Conservation (phyloP, 2,797 vertebrate species). For the Peromyscus melanophrys region DNA sequence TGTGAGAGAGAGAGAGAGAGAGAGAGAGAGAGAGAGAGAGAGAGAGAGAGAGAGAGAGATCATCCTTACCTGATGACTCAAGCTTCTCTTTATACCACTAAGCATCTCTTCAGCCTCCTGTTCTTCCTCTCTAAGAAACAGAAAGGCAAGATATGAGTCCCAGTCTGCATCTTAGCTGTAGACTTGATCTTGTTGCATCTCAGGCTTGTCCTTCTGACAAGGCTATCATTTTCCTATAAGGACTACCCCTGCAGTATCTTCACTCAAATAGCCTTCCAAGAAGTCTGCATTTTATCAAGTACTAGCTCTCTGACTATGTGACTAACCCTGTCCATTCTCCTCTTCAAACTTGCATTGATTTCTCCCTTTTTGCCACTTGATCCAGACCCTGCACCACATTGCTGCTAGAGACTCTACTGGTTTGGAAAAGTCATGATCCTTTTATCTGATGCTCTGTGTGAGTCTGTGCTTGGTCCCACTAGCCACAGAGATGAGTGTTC, state of each 20-base stretch:
- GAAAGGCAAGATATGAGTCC: neutral
- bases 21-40: too few relatives aligned
- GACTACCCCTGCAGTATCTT: neutral
- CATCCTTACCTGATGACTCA: neutral
- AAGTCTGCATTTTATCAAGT: neutral
- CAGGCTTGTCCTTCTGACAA: neutral
- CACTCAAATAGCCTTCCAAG: neutral
- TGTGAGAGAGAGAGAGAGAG: too few relatives aligned
- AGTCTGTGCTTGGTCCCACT: neutral
- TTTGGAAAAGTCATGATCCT: neutral
- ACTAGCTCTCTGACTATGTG: constrained; percentile 25
- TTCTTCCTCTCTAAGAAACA: constrained; percentile 4
- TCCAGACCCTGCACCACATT: neutral
- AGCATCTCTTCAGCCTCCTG: constrained; percentile 15
- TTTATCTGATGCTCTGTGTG: neutral
- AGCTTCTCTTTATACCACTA: neutral
- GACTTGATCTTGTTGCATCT: neutral
- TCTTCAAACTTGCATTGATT: constrained; percentile 47
- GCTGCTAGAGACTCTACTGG: neutral
- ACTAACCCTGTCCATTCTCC: neutral
- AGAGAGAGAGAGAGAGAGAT: neutral
- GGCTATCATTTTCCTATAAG: neutral
- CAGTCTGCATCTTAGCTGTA: neutral
- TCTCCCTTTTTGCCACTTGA: neutral
- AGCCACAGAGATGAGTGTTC: neutral